Percentiles rank a stretch among this genome's conserved stretches.
These are phyloP conservation scores for Crambe crambe DNA, from an alignment of 37 sponge, comb jelly and placozoan species.

Conservation along the genomic window DNA sequence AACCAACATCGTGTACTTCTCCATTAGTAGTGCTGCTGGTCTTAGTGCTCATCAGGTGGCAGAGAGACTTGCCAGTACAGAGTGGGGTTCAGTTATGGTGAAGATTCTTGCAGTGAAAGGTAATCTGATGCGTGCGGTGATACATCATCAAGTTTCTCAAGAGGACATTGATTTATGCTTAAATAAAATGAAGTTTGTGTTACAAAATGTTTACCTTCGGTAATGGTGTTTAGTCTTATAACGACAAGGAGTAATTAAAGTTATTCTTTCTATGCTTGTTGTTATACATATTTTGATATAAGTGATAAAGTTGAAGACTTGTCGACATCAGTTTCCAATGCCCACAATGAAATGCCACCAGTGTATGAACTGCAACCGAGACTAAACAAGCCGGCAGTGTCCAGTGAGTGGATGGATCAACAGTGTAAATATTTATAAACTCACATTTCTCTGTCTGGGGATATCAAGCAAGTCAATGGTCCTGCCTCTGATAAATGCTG, in stretches of 20 bases:
- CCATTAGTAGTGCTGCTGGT: neutral
- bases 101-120: constrained; percentile 14
- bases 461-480: neutral
- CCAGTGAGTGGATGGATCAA: too few species aligned
- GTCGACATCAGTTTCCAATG: neutral
- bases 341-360: neutral
- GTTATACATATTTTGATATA: neutral
- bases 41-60: constrained; percentile 42
- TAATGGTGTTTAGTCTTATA: too few species aligned
- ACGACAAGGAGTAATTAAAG: too few species aligned
- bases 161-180: constrained; percentile 45
- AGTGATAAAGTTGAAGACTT: neutral
- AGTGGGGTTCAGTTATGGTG: neutral
- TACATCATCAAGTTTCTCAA: constrained; percentile 43
- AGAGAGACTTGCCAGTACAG: constrained; percentile 13
- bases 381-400: neutral
- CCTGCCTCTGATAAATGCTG: neutral
- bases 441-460: neutral
- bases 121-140: constrained; percentile 25
- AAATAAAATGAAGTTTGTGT: constrained; percentile 20
- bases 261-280: too few species aligned
- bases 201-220: neutral
- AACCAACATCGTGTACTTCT: constrained; percentile 72
- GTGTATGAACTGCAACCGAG: neutral
- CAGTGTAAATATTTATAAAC: neutral